Evolutionary conservation across 92 coral and sea anemone species (phyloP).

Genomic region (Palythoa grandis): DNA sequence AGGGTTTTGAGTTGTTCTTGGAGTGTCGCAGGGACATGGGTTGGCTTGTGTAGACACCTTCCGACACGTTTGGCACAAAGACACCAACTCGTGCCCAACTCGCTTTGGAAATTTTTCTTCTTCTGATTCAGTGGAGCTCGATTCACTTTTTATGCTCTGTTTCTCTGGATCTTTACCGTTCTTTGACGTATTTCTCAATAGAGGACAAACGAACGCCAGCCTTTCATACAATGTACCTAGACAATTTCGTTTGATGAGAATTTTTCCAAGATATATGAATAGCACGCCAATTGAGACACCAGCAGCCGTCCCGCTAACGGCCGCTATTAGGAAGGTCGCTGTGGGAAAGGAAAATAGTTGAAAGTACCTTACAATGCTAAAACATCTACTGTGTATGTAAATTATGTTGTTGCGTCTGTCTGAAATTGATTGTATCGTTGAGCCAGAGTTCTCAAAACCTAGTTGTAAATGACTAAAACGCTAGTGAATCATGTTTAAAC

Average conservation of each 20-base stretch:
- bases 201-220: conserved; percentile 5
- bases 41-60: conserved; percentile 55
- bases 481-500: not conserved
- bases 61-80: conserved; percentile 56
- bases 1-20: conserved; percentile 42
- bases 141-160: conserved; percentile 28
- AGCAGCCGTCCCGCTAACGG: conserved; percentile 37
- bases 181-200: not conserved
- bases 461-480: not conserved
- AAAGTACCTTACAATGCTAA: not conserved
- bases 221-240: conserved; percentile 6
- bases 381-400: not conserved
- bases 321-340: conserved; percentile 37
- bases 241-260: conserved; percentile 4
- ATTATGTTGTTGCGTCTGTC: not conserved
- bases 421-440: not conserved
- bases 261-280: conserved; percentile 13
- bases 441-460: not conserved
- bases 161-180: conserved; percentile 17
- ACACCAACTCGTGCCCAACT: conserved; percentile 17
- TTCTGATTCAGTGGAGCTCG: conserved; percentile 30
- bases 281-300: conserved; percentile 18
- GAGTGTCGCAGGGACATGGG: conserved; percentile 60
- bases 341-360: not conserved
- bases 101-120: conserved; percentile 19